These are phyloP conservation scores for Chrysolina americana DNA, from an alignment of 2,888 invertebrate genomes.

Conservation along the genomic window DNA sequence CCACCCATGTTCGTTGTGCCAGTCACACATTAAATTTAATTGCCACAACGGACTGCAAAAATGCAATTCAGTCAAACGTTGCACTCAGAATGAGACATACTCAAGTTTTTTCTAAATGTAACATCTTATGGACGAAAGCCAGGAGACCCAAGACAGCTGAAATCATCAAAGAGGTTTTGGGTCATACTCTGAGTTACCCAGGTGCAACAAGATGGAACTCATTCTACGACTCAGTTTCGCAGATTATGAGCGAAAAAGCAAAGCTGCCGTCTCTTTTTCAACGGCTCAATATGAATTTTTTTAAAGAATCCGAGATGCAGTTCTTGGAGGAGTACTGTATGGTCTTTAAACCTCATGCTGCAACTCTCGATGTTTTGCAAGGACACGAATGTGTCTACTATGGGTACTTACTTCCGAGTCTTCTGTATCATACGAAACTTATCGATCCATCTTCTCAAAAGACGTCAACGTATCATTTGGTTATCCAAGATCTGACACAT, in stretches of 20 bases:
- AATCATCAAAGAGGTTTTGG: constrained; percentile 40
- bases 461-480: too few relatives aligned
- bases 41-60: constrained; percentile 21
- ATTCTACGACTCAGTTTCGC: constrained; percentile 17
- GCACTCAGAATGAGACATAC: constrained; percentile 41
- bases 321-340: neutral
- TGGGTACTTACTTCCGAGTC: constrained; percentile 34
- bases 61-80: constrained; percentile 31
- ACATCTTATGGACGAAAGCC: constrained; percentile 45
- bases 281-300: constrained; percentile 7
- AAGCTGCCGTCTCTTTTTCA: constrained; percentile 23
- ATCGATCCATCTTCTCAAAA: too few relatives aligned
- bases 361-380: constrained; percentile 75
- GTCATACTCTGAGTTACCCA: constrained; percentile 47
- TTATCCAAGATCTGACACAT: too few relatives aligned
- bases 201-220: constrained; percentile 47
- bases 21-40: constrained; percentile 29
- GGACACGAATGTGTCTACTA: constrained; percentile 73
- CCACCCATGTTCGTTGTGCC: constrained; percentile 23
- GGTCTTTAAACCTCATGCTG: constrained; percentile 14
- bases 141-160: constrained; percentile 48
- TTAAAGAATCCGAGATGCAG: neutral
- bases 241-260: constrained; percentile 14
- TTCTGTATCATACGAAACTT: too few relatives aligned
- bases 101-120: constrained; percentile 43